Percentiles rank a stretch among this genome's conserved stretches.
Evolutionary conservation across 1,140 invertebrate genomes (phyloP).

Genomic region (Whitmania pigra): DNA sequence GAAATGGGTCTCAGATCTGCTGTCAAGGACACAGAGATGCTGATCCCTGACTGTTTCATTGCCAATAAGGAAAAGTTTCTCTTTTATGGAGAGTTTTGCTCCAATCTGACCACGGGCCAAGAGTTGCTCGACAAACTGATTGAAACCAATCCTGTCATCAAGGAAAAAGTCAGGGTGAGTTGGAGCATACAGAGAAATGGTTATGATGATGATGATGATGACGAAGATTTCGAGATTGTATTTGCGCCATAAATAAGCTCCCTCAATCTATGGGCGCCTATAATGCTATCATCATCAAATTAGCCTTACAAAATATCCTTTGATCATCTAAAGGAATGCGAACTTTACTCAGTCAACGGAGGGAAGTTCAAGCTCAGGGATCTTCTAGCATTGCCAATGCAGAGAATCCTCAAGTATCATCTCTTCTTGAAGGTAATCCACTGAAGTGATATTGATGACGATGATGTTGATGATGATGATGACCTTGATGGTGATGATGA

Average conservation of each 20-base stretch:
- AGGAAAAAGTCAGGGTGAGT: conserved; percentile 48
- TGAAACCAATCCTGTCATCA: conserved; percentile 49
- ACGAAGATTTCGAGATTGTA: conserved; percentile 1
- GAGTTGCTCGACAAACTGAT: conserved; percentile 60
- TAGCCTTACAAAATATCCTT: too few relatives aligned
- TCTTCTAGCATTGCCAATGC: conserved; percentile 91
- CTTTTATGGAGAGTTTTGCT: conserved; percentile 88
- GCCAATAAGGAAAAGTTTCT: conserved; percentile 77
- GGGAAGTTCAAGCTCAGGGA: conserved; percentile 86
- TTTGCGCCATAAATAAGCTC: neutral
- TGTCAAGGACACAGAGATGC: conserved; percentile 19
- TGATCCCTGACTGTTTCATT: conserved; percentile 60
- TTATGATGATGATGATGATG: neutral
- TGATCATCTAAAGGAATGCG: conserved; percentile 59
- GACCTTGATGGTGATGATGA: too few relatives aligned
- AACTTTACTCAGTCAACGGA: conserved; percentile 73
- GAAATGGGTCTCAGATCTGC: conserved; percentile 64
- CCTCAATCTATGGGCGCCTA: too few relatives aligned
- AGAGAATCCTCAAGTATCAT: conserved; percentile 91
- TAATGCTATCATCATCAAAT: too few relatives aligned
- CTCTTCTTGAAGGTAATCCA: conserved; percentile 52
- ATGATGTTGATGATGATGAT: too few relatives aligned
- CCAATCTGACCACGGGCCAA: conserved; percentile 71
- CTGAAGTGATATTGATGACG: too few relatives aligned
- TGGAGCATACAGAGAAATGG: neutral